These are phyloP conservation scores for Epinotia nisella DNA, from an alignment of 2,888 invertebrate genomes.

Conservation along the genomic window DNA sequence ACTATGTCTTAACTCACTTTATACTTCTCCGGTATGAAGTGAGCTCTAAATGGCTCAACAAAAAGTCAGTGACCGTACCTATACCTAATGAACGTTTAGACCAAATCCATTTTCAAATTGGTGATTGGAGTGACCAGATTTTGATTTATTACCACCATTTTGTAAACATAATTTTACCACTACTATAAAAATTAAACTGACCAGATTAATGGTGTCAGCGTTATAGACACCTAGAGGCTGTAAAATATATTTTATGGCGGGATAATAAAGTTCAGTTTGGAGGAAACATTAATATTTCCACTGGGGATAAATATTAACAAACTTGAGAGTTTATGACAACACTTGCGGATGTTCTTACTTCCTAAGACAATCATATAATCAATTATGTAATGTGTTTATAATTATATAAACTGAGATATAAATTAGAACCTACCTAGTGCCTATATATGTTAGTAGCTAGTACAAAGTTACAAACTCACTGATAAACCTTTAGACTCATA, in stretches of 20 bases:
- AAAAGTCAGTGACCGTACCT: background rate
- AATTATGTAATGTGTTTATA: no score
- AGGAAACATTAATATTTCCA: slow-evolving; percentile 15
- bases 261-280: slow-evolving; percentile 5
- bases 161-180: slow-evolving; percentile 20
- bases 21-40: no score
- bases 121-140: background rate
- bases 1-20: no score
- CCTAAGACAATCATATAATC: background rate
- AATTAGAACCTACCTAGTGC: background rate
- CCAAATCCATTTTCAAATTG: background rate
- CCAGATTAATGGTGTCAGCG: slow-evolving; percentile 13
- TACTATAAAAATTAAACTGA: slow-evolving; percentile 10
- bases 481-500: background rate
- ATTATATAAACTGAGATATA: background rate
- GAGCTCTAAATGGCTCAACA: no score
- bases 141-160: slow-evolving; percentile 13
- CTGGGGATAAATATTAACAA: slow-evolving; percentile 33
- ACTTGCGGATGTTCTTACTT: background rate
- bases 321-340: background rate
- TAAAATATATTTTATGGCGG: slow-evolving; percentile 38
- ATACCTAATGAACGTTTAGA: background rate
- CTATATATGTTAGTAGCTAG: background rate
- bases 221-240: slow-evolving; percentile 14
- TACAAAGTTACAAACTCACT: background rate